Evolutionary conservation across 2,113 vertebrate genomes (phyloP), one percentile per base, ranked within the genome.

Genomic region (Heterotis niloticus): DNA sequence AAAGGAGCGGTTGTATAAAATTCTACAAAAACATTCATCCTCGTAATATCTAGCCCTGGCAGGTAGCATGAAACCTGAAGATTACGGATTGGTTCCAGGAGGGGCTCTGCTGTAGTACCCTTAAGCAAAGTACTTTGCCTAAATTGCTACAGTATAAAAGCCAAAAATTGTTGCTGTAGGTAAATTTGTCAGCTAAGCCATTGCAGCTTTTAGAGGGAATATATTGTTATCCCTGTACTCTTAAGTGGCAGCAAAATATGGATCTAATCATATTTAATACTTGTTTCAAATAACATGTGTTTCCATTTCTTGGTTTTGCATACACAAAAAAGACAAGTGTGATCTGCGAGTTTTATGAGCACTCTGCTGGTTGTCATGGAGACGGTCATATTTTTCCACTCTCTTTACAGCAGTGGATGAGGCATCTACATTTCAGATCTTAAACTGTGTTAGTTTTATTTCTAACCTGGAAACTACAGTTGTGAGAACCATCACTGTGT

Each of bases 251-350:
- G 34, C 34, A 44, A 44, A 44, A 44, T 44, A 17, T 62, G 59
- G 59, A 62, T 14, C 59, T 62, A 62, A 62, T 62, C 64, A 66
- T 23, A 66, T n/a, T n/a, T 66, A 70, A 24, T 70, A 44, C 34
- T 44, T 44, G 34, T 44, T 44, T 44, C 34, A 44, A 59, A n/a
- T 59, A 20, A 78, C 18, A 64, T 28, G 5, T 16, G 85, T 91
- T 91, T 90, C 84, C 78, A 73, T 83, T 81, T 86, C 84, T 87
- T 90, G 10, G 51, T 92, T 93, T 91, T 93, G 89, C 91, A 93
- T 92, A 92, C 88, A 85, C 92, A 93, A 92, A 89, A 90, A 93
- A 91, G 89, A 91, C 93, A 93, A 94, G 90, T 90, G 89, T 87
- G 89, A 75, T 74, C 71, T 86, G 89, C 90, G 88, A 91, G 91